Evolutionary conservation across 2,888 invertebrate genomes (phyloP), one percentile per base, ranked within the genome.

Genomic region (Drosophila cracens): DNA sequence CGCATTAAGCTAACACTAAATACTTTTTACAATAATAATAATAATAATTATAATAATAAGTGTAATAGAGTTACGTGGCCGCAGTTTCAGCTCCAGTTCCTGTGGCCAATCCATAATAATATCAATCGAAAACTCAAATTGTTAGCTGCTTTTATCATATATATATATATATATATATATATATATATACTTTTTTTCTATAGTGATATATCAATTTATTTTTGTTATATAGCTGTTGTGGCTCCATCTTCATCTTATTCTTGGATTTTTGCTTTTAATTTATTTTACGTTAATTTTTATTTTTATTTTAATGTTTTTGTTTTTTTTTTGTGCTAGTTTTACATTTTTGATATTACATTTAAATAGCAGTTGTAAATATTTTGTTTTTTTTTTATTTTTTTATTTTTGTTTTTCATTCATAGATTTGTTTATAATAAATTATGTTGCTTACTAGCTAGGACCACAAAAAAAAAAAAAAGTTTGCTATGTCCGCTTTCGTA

Each of bases 1-100:
- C 82, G 82, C 87, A 91, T 85, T 91, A 91, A 71, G 81, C 92
- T 92, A 92, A 91, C 90, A 91, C 91, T 91, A 91, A 90, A 86
- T 85, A 86, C 84, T 91, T 91, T 89, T 90, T 91, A 91, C 89
- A 88, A 87, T 87, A 87, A 87, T 86, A 76, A 82, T 88, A 86
- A 82, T 89, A 72, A 76, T 88, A 54, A 70, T 77, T 62, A 69
- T 71, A 63, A 73, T 71, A 71, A 72, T 75, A 75, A 76, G 67
- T 69, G 71, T 70, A 64, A 77, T 74, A 75, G 76, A 71, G 81
- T 54, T 62, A 68, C 53, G 65, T 65, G 68, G 79, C 73, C 79
- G 51, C 67, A 69, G 73, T 34, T 53, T 51, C 72, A 62, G 53
- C 68, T 58, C 49, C 70, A 69, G 67, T 70, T 74, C 60, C 79